phyloP scores from a whole-genome alignment of 2,888 invertebrate species.

The Leucophenga maculata region DNA sequence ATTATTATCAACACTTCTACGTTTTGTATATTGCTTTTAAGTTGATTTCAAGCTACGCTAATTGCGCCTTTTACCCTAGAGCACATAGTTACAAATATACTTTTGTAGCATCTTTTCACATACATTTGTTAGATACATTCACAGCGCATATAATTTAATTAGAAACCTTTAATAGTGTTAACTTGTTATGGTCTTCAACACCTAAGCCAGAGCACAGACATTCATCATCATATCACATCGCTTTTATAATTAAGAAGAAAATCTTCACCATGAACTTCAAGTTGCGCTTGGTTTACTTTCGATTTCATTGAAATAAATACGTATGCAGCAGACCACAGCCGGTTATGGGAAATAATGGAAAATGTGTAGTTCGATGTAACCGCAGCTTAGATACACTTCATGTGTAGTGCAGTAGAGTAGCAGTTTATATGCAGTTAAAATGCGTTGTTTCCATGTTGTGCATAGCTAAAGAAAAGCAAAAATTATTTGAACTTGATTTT shows the following conservation, averaged over 20 bases:
- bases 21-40: no score
- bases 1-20: no score
- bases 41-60: constrained; percentile 25
- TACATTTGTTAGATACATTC: neutral
- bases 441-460: no score
- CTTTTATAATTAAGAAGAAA: neutral
- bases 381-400: neutral
- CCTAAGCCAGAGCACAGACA: neutral
- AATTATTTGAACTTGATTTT: neutral
- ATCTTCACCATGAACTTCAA: constrained; percentile 1
- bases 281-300: constrained; percentile 52
- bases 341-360: neutral
- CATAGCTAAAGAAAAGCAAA: neutral
- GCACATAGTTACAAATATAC: no score
- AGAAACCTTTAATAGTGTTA: neutral
- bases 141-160: constrained; percentile 2
- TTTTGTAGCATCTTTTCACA: neutral
- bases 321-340: neutral
- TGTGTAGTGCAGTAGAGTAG: no score
- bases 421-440: no score
- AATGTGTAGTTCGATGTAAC: neutral
- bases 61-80: constrained; percentile 31
- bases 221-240: neutral
- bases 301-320: constrained; percentile 54
- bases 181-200: neutral